phyloP scores from a whole-genome alignment of 2,888 invertebrate genomes.

The Hoplodrina ambigua region DNA sequence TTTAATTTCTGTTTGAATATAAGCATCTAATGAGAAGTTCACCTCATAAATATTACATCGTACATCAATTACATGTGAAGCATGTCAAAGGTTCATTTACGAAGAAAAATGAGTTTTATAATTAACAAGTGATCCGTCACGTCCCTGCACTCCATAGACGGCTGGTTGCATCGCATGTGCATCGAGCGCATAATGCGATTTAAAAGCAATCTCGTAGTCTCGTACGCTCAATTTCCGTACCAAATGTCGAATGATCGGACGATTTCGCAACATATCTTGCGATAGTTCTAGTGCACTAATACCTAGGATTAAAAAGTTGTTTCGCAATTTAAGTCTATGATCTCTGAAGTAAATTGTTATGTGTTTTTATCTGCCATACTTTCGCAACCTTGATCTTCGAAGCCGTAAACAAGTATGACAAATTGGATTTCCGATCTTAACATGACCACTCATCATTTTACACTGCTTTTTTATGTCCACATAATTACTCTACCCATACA shows the following conservation, averaged over 20 bases:
- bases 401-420: constrained; percentile 10
- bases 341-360: constrained; percentile 6
- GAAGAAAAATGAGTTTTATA: constrained; percentile 66
- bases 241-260: constrained; percentile 75
- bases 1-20: constrained; percentile 9
- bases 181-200: constrained; percentile 82
- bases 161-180: constrained; percentile 70
- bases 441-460: constrained; percentile 27
- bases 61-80: constrained; percentile 53
- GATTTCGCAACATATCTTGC: constrained; percentile 58
- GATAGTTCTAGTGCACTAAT: constrained; percentile 45
- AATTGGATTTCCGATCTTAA: constrained; percentile 11
- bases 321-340: constrained; percentile 27
- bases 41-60: constrained; percentile 43
- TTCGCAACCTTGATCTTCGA: constrained; percentile 19
- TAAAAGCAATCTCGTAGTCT: constrained; percentile 85
- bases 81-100: constrained; percentile 54
- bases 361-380: constrained; percentile 7
- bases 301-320: constrained; percentile 24
- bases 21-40: constrained; percentile 33
- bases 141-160: constrained; percentile 61
- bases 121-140: constrained; percentile 65
- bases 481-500: constrained; percentile 36
- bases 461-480: constrained; percentile 27
- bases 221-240: constrained; percentile 84